Percentiles rank a stretch among this genome's conserved stretches.
Conservation (phyloP, 1,140 invertebrate genomes). For the Macrobrachium rosenbergii region DNA sequence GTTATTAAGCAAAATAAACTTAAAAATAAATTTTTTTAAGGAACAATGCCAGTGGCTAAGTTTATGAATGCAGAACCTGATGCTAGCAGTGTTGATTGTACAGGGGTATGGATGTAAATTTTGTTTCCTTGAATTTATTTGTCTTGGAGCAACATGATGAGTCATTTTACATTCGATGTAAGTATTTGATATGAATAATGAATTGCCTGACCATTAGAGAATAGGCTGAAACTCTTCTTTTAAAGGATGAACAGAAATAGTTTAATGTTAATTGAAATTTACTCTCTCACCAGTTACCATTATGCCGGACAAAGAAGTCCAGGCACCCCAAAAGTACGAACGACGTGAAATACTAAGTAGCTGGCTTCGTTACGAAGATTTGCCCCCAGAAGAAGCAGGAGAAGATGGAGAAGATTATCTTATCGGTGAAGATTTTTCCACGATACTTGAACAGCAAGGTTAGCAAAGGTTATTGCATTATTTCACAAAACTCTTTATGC, state of each 20-base stretch:
- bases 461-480: neutral
- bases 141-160: neutral
- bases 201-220: too few relatives aligned
- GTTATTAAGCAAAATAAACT: too few relatives aligned
- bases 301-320: conserved; percentile 53
- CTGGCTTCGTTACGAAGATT: conserved; percentile 57
- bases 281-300: conserved; percentile 33
- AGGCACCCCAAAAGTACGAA: conserved; percentile 47
- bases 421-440: conserved; percentile 58
- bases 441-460: conserved; percentile 51
- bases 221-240: too few relatives aligned
- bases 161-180: too few relatives aligned
- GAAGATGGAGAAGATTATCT: conserved; percentile 58
- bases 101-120: too few relatives aligned
- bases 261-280: neutral
- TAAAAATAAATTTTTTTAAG: neutral
- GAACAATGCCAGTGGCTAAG: neutral
- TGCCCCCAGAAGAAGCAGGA: conserved; percentile 36
- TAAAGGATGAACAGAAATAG: too few relatives aligned
- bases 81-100: too few relatives aligned
- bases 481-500: too few relatives aligned
- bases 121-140: too few relatives aligned
- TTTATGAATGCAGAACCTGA: too few relatives aligned
- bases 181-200: too few relatives aligned
- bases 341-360: conserved; percentile 50